Evolutionary conservation across 2,888 invertebrate genomes (phyloP).

Genomic region (Digitonthophagus gazella): DNA sequence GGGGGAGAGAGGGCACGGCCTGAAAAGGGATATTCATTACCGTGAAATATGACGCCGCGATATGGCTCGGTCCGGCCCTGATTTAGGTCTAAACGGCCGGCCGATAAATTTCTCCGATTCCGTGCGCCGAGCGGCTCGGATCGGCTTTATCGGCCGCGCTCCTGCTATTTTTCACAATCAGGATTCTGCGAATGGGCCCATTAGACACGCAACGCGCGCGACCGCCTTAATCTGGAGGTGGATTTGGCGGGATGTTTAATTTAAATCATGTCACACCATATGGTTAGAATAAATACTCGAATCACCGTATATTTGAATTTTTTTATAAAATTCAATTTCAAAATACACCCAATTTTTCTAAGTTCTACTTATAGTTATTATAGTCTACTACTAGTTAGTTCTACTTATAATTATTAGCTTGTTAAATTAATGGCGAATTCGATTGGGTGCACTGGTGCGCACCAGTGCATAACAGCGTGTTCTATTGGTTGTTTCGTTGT

Average conservation of each 20-base stretch:
- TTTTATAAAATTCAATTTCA: too few species aligned
- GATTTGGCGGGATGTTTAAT: neutral
- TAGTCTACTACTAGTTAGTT: too few species aligned
- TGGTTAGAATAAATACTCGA: too few species aligned
- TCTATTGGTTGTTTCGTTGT: too few species aligned
- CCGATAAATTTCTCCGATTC: conserved; percentile 14
- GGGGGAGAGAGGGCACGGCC: neutral
- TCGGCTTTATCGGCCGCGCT: conserved; percentile 9
- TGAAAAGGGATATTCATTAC: conserved; percentile 17
- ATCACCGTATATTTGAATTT: too few species aligned
- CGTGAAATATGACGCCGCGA: conserved; percentile 15
- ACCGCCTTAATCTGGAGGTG: neutral
- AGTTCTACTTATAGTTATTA: too few species aligned
- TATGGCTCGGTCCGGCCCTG: conserved; percentile 3
- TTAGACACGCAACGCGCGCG: neutral
- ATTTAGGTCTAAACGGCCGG: conserved; percentile 11
- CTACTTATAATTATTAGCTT: too few species aligned
- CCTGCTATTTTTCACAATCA: conserved; percentile 12
- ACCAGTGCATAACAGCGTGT: too few species aligned
- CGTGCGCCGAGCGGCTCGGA: neutral
- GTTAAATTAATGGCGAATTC: too few species aligned
- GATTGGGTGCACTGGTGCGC: too few species aligned
- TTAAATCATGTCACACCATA: too few species aligned
- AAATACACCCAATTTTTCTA: too few species aligned
- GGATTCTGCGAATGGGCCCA: conserved; percentile 6